Base-by-base conservation (phyloP, 1,140 invertebrate genomes). In the Drosophila setifemur region DNA sequence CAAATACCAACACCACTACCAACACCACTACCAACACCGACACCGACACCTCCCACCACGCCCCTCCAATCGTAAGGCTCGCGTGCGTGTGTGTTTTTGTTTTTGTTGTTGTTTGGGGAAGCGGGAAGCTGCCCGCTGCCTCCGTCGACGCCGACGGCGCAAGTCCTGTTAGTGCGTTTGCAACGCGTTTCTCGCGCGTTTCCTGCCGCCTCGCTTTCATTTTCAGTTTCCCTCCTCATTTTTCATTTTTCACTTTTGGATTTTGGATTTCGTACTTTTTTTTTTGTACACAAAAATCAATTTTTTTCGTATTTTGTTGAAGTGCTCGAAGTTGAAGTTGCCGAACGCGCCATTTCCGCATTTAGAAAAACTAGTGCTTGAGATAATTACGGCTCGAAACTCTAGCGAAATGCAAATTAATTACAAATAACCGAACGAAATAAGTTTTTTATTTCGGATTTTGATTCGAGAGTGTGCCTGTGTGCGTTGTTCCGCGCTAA, bases 361-460 rank as follows among this genome's bases (percentile, higher is more conserved):
- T 85, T 73, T 53, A 44, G 26, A 64, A 70, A 79, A 70, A 79
- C 72, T 48, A 42, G 25, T 50, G 50, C 52, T 58, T 14, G 37
- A 44, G 63, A 37, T 60, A 73, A 79, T 64, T 58, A 39, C 40
- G 21, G 21, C 60, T 67, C 44, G 35, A 71, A 77, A 73, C 43
- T 60, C 37, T 69, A 77, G 69, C 42, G 39, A 82, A 83, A 82
- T 82, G 68, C 73, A 85, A 83, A 83, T 78, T 50, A 83, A 73
- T 83, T 73, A 60, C 49, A 53, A 66, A 72, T 55, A 60, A 64
- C 43, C 28, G 70, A 43, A 53, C 18, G 12, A 47, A 69, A 35
- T 45, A 54, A 25, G 29, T 26, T 48, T 44, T 42, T 11, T 9
- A 16, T 14, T 8, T 35, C 12, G 31, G n/a, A 35, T 63, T 64